A percentile compares a stretch with the other conserved stretches of the same genome.
phyloP scores from a whole-genome alignment of 2,888 invertebrate genomes.

The Fragum sueziense region DNA sequence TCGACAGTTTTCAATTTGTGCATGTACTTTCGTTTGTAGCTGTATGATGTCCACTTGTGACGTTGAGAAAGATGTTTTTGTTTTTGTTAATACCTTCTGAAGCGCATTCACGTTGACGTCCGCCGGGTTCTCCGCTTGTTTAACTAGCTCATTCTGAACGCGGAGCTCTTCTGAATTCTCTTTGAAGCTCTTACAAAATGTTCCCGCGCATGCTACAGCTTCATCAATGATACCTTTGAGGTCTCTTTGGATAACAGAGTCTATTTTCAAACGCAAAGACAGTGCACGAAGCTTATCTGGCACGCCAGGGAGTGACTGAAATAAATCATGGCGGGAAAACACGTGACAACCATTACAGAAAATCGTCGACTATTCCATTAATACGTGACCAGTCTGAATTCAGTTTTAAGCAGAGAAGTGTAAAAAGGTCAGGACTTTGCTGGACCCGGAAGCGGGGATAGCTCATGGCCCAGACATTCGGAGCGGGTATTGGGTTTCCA shows the following conservation, averaged over 20 bases:
- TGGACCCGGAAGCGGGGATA: too few species aligned
- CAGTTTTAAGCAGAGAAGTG: too few species aligned
- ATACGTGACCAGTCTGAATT: too few species aligned
- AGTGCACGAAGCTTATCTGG: conserved; percentile 1
- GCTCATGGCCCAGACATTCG: too few species aligned
- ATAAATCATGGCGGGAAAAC: too few species aligned
- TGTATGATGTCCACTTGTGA: background rate
- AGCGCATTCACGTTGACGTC: background rate
- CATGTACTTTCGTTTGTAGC: conserved; percentile 1
- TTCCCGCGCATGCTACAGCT: background rate
- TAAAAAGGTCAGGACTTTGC: too few species aligned
- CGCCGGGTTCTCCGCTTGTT: background rate
- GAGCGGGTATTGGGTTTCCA: too few species aligned
- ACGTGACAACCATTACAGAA: too few species aligned
- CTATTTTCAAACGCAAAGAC: background rate
- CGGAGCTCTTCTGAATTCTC: background rate
- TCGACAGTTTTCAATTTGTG: conserved; percentile 9
- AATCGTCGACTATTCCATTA: too few species aligned
- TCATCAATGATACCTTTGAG: background rate
- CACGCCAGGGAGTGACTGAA: conserved; percentile 4
- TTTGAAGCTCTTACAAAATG: background rate
- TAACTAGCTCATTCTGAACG: background rate
- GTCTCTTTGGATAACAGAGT: background rate
- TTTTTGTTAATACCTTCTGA: background rate
- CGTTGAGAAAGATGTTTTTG: background rate